Base-by-base conservation (phyloP, 2,888 invertebrate genomes). In the Lepas anatifera region DNA sequence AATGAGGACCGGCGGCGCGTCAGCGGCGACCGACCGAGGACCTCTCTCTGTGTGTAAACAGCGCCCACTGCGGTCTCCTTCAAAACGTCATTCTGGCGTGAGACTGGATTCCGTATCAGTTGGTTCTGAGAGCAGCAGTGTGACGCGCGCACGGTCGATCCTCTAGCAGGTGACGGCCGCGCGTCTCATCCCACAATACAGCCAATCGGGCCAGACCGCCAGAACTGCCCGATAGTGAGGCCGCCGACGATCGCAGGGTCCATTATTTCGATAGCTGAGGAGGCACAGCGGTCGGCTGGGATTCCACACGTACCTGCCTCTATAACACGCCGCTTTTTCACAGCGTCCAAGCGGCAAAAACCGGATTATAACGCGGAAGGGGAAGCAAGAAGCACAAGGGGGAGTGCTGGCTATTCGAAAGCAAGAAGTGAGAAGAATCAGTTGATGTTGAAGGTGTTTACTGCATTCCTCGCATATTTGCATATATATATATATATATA, bases 21-120 rank as follows among this genome's bases (percentile, higher is more conserved):
- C n/a, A n/a, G n/a, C n/a, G n/a, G n/a, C n/a, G n/a, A n/a, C 39
- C 39, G 39, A 13, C 58, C 35, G 18, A 11, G 6, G 50, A 10
- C 1, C 32, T 25, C 58, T 6, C 32, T 29, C 6, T 58, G 58
- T 35, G 32, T 29, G 58, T 58, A 58, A 58, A 58, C 35, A 63
- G 37, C 37, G 68, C n/a, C 52, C 52, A 63, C 52, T 37, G 29
- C 68, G 52, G 32, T 29, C 32, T 58, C 39, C 68, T 58, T 58
- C 68, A 58, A 52, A 68, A 58, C 37, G 63, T 1, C 39, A 58
- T 52, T 68, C 48, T 29, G 39, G 52, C 18, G 50, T 25, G 25
- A 52, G 32, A 41, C 29, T 29, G 39, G n/a, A n/a, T n/a, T n/a
- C n/a, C n/a, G n/a, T n/a, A 68, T 68, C 68, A 22, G 27, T 29